These are phyloP conservation scores for Ursus arctos DNA, from an alignment of 2,113 vertebrate genomes.

Conservation along the genomic window DNA sequence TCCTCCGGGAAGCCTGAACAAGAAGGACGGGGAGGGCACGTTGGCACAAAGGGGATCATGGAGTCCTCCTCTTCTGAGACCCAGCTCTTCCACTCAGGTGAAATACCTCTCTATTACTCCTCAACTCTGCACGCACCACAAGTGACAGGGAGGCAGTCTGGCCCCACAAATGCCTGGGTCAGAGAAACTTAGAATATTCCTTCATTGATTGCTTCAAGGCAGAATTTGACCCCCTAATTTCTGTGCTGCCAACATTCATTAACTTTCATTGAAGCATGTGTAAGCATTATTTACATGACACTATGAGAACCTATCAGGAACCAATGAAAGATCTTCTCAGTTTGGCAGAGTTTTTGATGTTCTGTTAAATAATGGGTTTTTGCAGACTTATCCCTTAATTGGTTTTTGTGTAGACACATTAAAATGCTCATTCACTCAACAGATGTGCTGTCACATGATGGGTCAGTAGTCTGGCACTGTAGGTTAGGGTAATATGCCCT, in stretches of 20 bases:
- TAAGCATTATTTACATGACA: not conserved
- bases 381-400: not conserved
- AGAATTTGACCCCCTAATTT: not conserved
- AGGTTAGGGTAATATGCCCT: not conserved
- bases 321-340: not conserved
- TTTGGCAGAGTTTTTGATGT: not conserved
- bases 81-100: not conserved
- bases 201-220: not conserved
- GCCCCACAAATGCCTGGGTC: not conserved
- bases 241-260: not conserved
- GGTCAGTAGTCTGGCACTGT: not conserved
- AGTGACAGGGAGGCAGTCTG: not conserved
- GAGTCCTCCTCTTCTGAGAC: not conserved
- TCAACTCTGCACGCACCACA: not conserved
- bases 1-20: slow-evolving; percentile 94
- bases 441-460: not conserved
- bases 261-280: not conserved
- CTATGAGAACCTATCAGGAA: not conserved
- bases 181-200: not conserved
- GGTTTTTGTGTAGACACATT: not conserved
- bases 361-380: not conserved
- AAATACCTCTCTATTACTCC: not conserved
- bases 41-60: not conserved
- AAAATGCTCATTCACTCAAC: not conserved
- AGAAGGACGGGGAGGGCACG: not conserved